Percentiles rank a stretch among this genome's conserved stretches.
phyloP scores from a whole-genome alignment of 2,888 invertebrate species.

The Tipula vernalis region DNA sequence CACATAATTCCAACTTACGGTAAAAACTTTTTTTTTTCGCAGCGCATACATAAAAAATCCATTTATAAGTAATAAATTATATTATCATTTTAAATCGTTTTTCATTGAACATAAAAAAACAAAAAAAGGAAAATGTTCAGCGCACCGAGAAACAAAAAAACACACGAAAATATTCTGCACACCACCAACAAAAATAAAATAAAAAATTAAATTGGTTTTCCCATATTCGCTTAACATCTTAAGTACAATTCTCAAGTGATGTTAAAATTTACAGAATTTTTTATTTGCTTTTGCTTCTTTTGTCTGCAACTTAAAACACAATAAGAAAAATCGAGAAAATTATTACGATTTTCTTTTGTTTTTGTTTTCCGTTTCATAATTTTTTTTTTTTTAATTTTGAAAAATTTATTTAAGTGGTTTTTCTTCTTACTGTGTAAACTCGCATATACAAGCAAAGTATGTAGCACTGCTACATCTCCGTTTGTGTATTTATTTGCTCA shows the following conservation, averaged over 20 bases:
- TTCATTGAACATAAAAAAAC: neutral
- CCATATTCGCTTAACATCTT: slow-evolving; percentile 4
- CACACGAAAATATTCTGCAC: neutral
- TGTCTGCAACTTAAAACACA: neutral
- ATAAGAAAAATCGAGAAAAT: neutral
- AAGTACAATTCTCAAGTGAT: slow-evolving; percentile 4
- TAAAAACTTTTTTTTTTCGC: neutral
- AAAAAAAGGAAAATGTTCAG: neutral
- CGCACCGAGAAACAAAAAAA: neutral
- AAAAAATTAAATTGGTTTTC: neutral
- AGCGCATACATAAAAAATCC: neutral
- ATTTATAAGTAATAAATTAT: neutral
- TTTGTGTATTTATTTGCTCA: neutral
- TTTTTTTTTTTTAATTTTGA: neutral
- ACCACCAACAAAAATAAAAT: neutral
- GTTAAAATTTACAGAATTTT: neutral
- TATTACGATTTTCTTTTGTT: neutral
- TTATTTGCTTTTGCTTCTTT: neutral
- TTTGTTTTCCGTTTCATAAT: neutral
- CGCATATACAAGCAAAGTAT: neutral
- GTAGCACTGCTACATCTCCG: neutral
- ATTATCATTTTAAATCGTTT: neutral
- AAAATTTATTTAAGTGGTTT: neutral
- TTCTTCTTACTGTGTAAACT: neutral
- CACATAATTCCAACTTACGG: neutral